phyloP scores from a whole-genome alignment of 2,888 invertebrate genomes.

The Odontothrips loti region DNA sequence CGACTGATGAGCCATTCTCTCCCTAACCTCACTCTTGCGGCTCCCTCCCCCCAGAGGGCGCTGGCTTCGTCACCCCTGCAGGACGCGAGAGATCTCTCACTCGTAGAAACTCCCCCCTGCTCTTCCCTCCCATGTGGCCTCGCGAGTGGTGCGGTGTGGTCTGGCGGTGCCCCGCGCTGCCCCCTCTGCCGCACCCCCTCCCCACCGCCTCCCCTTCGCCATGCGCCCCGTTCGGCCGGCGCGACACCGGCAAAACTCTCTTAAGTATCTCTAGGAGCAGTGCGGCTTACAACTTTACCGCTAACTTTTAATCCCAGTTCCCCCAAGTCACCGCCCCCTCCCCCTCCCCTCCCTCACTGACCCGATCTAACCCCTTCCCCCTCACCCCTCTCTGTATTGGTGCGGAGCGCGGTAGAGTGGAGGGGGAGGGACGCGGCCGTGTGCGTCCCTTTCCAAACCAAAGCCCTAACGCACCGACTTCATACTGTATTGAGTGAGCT shows the following conservation, averaged over 20 bases:
- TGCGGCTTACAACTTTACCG: constrained; percentile 26
- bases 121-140: too few species aligned
- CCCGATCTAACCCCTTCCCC: background rate
- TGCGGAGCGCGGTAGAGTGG: background rate
- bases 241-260: constrained; percentile 22
- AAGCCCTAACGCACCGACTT: background rate
- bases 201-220: background rate
- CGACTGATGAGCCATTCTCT: background rate
- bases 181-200: too few species aligned
- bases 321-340: background rate
- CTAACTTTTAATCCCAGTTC: constrained; percentile 26
- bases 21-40: background rate
- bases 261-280: constrained; percentile 26
- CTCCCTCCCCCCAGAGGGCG: background rate
- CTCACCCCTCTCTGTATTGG: background rate
- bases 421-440: background rate
- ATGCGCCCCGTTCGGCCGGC: background rate
- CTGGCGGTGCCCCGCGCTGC: too few species aligned
- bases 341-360: background rate
- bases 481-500: background rate
- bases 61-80: background rate
- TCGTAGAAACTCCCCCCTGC: background rate
- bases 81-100: constrained; percentile 4
- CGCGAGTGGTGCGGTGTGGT: too few species aligned
- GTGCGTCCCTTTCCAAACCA: background rate